Percentiles rank a stretch among this genome's conserved stretches.
Conservation (phyloP, 2,888 invertebrate species). For the Hemicrepidius hirtus region DNA sequence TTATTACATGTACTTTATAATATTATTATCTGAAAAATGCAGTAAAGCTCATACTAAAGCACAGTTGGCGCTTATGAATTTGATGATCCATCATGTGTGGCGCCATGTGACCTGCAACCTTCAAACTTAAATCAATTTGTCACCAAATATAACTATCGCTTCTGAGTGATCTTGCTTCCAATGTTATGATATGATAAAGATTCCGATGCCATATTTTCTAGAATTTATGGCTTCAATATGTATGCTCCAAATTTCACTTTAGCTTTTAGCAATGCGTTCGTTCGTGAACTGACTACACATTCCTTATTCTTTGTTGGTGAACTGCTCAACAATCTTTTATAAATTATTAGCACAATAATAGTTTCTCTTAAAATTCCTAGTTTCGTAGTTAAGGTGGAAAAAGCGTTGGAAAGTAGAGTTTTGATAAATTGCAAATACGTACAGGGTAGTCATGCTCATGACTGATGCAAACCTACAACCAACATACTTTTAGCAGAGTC, state of each 20-base stretch:
- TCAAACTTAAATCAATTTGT: conserved; percentile 39
- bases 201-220: conserved; percentile 14
- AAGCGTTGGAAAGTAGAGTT: too few relatives aligned
- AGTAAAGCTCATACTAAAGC: conserved; percentile 13
- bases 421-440: too few relatives aligned
- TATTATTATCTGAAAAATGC: conserved; percentile 18
- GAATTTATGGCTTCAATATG: conserved; percentile 4
- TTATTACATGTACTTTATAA: background rate
- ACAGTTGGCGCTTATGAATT: conserved; percentile 25
- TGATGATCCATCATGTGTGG: conserved; percentile 26
- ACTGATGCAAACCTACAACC: too few relatives aligned
- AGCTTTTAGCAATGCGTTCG: background rate
- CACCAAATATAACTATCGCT: conserved; percentile 25
- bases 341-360: too few relatives aligned
- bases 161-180: conserved; percentile 14
- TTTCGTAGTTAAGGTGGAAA: too few relatives aligned
- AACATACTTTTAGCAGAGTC: too few relatives aligned
- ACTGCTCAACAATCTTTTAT: too few relatives aligned
- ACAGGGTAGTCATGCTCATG: too few relatives aligned
- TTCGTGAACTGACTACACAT: too few relatives aligned
- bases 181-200: conserved; percentile 27
- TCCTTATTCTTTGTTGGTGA: too few relatives aligned
- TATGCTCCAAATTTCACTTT: background rate
- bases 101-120: conserved; percentile 35
- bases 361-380: too few relatives aligned